Evolutionary conservation across 2,113 vertebrate species (phyloP).

Genomic region (Paralichthys olivaceus): DNA sequence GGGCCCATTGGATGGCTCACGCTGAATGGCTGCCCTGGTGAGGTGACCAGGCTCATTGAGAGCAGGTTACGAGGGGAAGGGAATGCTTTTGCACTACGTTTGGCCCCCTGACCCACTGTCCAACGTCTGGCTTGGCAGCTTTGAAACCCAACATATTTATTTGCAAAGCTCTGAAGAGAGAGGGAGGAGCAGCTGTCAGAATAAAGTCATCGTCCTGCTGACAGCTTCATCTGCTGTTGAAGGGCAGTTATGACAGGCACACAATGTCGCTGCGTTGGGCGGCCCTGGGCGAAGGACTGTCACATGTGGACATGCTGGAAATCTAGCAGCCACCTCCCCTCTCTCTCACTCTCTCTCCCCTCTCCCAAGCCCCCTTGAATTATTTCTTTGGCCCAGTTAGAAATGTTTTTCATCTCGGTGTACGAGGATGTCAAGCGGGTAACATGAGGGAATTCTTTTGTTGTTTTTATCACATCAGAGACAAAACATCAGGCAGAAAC

Average conservation of each 20-base stretch:
- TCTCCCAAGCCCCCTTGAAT: conserved; percentile 39
- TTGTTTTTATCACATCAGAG: background rate
- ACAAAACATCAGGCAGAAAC: background rate
- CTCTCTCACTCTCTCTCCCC: conserved; percentile 25
- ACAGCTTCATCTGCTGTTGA: conserved; percentile 79
- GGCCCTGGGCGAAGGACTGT: conserved; percentile 65
- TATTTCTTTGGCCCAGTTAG: conserved; percentile 53
- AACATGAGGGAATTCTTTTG: conserved; percentile 49
- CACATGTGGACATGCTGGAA: conserved; percentile 71
- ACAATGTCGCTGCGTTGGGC: conserved; percentile 72
- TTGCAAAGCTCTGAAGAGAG: conserved; percentile 70
- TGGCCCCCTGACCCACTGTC: conserved; percentile 77
- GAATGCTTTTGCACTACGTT: conserved; percentile 74
- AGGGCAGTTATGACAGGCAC: conserved; percentile 72
- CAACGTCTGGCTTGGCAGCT: conserved; percentile 72
- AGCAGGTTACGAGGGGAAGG: conserved; percentile 75
- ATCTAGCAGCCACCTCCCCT: conserved; percentile 45
- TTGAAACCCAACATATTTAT: conserved; percentile 80
- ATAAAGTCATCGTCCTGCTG: conserved; percentile 74
- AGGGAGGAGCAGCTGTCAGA: conserved; percentile 76
- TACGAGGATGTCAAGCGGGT: conserved; percentile 36
- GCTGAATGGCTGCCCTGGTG: conserved; percentile 71
- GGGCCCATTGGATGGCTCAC: conserved; percentile 62
- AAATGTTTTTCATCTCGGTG: conserved; percentile 48
- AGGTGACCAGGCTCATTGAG: conserved; percentile 76